Conservation (phyloP, 2,888 invertebrate genomes). For the Sinohyriopsis cumingii region DNA sequence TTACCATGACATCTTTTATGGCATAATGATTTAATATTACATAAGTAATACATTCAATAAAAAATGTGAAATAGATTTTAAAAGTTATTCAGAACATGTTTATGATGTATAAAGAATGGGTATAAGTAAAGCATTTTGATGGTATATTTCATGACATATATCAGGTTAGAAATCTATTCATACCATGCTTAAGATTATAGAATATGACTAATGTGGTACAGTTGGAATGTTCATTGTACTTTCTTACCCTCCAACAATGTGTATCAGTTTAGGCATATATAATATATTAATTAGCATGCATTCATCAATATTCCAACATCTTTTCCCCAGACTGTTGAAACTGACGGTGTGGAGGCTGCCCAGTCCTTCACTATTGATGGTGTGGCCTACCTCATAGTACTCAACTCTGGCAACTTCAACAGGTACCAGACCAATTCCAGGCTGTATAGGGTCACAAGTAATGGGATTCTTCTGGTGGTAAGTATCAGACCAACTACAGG, state of each 20-base stretch:
- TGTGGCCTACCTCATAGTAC: conserved; percentile 58
- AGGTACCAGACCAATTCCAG: conserved; percentile 51
- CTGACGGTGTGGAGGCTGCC: conserved; percentile 62
- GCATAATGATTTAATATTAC: too few relatives aligned
- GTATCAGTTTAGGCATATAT: neutral
- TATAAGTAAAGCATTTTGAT: too few relatives aligned
- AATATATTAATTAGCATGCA: neutral
- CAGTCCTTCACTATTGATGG: conserved; percentile 48
- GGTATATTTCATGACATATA: too few relatives aligned
- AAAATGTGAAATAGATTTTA: too few relatives aligned
- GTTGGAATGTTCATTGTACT: neutral
- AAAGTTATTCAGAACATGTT: too few relatives aligned
- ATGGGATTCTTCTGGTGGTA: conserved; percentile 53
- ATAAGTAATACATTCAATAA: too few relatives aligned
- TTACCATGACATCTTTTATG: too few relatives aligned
- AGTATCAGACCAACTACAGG: conserved; percentile 3
- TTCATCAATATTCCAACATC: neutral
- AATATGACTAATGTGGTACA: neutral
- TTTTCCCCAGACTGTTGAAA: conserved; percentile 59
- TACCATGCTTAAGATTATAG: too few relatives aligned
- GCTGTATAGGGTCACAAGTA: conserved; percentile 51
- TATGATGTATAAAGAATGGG: too few relatives aligned
- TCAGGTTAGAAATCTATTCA: too few relatives aligned
- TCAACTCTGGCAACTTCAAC: conserved; percentile 57
- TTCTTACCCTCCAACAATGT: neutral